Conservation (phyloP, 2,888 invertebrate species). For the Gastracanthus pulcherrimus region DNA sequence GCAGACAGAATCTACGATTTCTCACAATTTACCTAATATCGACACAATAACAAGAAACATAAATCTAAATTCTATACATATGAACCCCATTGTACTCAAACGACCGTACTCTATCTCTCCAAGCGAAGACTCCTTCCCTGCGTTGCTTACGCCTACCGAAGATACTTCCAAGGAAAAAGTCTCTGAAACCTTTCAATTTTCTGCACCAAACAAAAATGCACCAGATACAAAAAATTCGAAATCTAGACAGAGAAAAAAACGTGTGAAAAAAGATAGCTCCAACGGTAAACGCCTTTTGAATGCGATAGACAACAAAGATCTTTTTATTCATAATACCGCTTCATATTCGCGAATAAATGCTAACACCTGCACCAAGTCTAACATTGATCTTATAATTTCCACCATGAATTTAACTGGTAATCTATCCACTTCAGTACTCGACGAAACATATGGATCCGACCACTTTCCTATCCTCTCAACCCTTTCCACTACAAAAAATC, state of each 20-base stretch:
- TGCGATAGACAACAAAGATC: not conserved
- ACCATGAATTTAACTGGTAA: not conserved
- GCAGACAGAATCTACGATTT: not conserved
- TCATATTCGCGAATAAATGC: not conserved
- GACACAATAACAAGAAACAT: not conserved
- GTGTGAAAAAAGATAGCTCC: too few species aligned
- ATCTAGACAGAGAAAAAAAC: not conserved
- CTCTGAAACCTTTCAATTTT: too few species aligned
- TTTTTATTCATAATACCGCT: slow-evolving; percentile 6
- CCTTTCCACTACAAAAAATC: too few species aligned
- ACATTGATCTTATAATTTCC: slow-evolving; percentile 35
- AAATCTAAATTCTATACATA: not conserved
- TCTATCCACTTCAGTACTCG: too few species aligned
- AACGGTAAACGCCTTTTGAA: slow-evolving; percentile 3
- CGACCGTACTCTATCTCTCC: too few species aligned
- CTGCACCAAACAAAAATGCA: not conserved
- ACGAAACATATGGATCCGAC: too few species aligned
- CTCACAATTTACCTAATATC: not conserved
- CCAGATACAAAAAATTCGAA: not conserved
- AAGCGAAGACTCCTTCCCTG: not conserved
- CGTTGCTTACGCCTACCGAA: too few species aligned
- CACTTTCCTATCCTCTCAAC: too few species aligned
- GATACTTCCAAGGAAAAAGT: too few species aligned
- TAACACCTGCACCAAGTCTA: not conserved
- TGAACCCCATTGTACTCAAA: too few species aligned